Evolutionary conservation across 2,797 vertebrate genomes (phyloP).

Genomic region (Mus caroli): DNA sequence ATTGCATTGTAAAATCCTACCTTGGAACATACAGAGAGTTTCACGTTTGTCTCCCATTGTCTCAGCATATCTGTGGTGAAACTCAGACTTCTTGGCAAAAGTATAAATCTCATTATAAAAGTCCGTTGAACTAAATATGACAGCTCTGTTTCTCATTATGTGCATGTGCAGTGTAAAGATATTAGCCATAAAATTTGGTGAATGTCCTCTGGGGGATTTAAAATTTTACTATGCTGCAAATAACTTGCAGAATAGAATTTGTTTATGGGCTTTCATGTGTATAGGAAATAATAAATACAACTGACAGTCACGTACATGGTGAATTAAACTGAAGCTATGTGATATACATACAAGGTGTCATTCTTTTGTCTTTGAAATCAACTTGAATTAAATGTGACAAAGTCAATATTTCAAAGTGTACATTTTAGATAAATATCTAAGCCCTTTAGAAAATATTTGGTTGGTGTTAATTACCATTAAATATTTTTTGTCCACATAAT

Average conservation of each 20-base stretch:
- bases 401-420: conserved; percentile 65
- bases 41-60: conserved; percentile 71
- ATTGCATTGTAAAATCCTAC: conserved; percentile 45
- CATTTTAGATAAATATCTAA: conserved; percentile 61
- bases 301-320: conserved; percentile 69
- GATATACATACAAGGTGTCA: conserved; percentile 72
- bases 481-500: conserved; percentile 19
- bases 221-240: conserved; percentile 76
- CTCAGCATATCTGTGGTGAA: conserved; percentile 71
- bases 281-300: conserved; percentile 81
- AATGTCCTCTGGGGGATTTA: conserved; percentile 72
- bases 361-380: conserved; percentile 73
- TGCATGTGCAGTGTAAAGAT: conserved; percentile 75
- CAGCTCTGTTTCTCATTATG: conserved; percentile 67
- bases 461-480: conserved; percentile 21
- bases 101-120: conserved; percentile 75
- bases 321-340: conserved; percentile 73
- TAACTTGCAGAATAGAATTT: conserved; percentile 75
- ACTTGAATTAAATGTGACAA: conserved; percentile 69
- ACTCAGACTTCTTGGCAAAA: conserved; percentile 71
- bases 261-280: conserved; percentile 74
- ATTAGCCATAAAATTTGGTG: conserved; percentile 80
- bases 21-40: conserved; percentile 63
- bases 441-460: conserved; percentile 71
- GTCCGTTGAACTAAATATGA: conserved; percentile 69